phyloP scores from a whole-genome alignment of 2,113 vertebrate species.

The Pelobates fuscus region DNA sequence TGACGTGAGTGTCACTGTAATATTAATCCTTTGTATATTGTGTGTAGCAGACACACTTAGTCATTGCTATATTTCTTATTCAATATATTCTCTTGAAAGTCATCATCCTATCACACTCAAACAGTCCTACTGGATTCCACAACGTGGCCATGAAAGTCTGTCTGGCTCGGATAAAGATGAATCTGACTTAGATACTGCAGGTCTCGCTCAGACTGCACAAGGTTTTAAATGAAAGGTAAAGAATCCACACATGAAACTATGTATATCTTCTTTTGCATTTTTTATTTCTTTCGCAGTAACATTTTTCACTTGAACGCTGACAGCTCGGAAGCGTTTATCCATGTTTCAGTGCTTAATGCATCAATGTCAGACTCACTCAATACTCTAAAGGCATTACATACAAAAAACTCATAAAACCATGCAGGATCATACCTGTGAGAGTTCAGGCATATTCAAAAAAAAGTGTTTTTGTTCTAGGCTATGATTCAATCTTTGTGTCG shows the following conservation, averaged over 20 bases:
- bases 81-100: too few species aligned
- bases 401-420: constrained; percentile 31
- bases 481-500: background rate
- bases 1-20: too few species aligned
- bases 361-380: constrained; percentile 48
- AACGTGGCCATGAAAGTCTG: background rate
- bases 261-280: constrained; percentile 32
- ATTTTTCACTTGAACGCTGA: constrained; percentile 47
- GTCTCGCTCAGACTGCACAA: background rate
- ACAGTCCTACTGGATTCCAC: background rate
- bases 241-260: constrained; percentile 52
- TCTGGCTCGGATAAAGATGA: background rate
- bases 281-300: constrained; percentile 40
- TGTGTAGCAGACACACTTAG: too few species aligned
- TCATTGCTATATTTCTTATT: too few species aligned
- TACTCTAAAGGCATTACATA: constrained; percentile 41
- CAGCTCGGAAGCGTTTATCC: constrained; percentile 48
- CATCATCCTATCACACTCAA: too few species aligned
- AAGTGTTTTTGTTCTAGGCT: constrained; percentile 5
- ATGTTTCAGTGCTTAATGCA: constrained; percentile 47
- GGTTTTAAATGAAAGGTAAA: background rate
- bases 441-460: constrained; percentile 7
- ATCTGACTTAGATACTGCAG: background rate
- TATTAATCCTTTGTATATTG: too few species aligned
- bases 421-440: constrained; percentile 13